phyloP scores from a whole-genome alignment of 2,113 vertebrate species.

The Rhizomys pruinosus region DNA sequence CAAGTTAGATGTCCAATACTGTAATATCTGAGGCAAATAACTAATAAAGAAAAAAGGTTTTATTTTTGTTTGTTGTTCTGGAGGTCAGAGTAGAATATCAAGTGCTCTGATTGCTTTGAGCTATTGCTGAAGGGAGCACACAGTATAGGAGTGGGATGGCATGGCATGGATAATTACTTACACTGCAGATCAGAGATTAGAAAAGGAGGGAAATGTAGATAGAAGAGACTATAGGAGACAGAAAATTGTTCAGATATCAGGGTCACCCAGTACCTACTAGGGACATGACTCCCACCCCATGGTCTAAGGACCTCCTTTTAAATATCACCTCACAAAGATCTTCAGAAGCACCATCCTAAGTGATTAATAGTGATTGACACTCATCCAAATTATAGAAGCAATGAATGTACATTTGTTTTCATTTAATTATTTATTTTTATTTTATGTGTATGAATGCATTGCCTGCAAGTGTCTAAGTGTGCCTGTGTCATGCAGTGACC shows the following conservation, averaged over 20 bases:
- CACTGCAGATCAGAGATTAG: too few species aligned
- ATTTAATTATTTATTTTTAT: too few species aligned
- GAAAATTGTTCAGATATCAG: too few species aligned
- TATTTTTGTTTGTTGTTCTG: not conserved
- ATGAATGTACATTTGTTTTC: not conserved
- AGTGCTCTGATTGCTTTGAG: not conserved
- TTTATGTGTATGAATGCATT: too few species aligned
- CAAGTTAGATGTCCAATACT: not conserved
- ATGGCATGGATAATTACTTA: not conserved
- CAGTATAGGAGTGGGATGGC: not conserved
- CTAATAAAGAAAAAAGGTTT: not conserved
- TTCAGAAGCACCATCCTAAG: not conserved
- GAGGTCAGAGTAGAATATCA: not conserved
- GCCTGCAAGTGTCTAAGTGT: too few species aligned
- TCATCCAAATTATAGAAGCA: not conserved
- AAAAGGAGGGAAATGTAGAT: fast-evolving
- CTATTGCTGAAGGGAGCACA: not conserved
- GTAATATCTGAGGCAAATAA: not conserved
- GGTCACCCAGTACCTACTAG: not conserved
- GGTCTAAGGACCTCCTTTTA: fast-evolving
- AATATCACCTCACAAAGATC: not conserved
- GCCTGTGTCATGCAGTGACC: too few species aligned
- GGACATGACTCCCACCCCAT: too few species aligned
- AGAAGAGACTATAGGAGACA: too few species aligned
- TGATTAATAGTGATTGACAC: not conserved